Percentiles rank a stretch among this genome's conserved stretches.
These are phyloP conservation scores for Triplophysa siluroides DNA, from an alignment of 2,113 vertebrate genomes.

Conservation along the genomic window DNA sequence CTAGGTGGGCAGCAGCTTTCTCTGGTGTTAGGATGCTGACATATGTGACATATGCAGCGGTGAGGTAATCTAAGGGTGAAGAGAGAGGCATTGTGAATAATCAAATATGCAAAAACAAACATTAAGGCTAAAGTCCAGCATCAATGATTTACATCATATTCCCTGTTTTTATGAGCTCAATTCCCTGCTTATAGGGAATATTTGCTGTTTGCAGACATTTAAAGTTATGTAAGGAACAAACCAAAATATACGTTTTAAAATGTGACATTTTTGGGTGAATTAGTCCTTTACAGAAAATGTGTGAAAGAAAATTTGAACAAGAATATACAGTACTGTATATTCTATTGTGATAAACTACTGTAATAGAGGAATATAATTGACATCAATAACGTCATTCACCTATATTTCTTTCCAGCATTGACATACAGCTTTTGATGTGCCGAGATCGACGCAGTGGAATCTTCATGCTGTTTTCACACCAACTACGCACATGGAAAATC, in stretches of 20 bases:
- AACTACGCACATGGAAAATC: conserved; percentile 38
- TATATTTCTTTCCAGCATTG: background rate
- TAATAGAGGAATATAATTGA: background rate
- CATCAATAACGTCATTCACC: background rate
- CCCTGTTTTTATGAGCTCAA: too few species aligned
- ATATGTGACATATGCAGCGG: conserved; percentile 9
- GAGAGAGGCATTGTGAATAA: conserved; percentile 13
- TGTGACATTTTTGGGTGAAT: too few species aligned
- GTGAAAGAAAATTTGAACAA: too few species aligned
- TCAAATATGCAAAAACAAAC: background rate
- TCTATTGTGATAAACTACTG: background rate
- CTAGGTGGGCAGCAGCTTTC: background rate
- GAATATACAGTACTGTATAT: too few species aligned
- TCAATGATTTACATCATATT: too few species aligned
- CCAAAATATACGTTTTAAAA: too few species aligned
- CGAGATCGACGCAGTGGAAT: conserved; percentile 3
- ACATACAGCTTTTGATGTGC: background rate
- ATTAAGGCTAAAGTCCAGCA: background rate
- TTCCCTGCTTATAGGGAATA: too few species aligned
- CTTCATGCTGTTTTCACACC: conserved; percentile 20
- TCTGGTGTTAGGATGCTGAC: background rate
- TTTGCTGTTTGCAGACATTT: too few species aligned
- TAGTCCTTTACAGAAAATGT: too few species aligned
- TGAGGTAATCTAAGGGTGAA: conserved; percentile 48
- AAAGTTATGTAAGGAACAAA: too few species aligned